These are phyloP conservation scores for Argynnis bischoffii DNA, from an alignment of 2,888 invertebrate genomes.

Conservation along the genomic window DNA sequence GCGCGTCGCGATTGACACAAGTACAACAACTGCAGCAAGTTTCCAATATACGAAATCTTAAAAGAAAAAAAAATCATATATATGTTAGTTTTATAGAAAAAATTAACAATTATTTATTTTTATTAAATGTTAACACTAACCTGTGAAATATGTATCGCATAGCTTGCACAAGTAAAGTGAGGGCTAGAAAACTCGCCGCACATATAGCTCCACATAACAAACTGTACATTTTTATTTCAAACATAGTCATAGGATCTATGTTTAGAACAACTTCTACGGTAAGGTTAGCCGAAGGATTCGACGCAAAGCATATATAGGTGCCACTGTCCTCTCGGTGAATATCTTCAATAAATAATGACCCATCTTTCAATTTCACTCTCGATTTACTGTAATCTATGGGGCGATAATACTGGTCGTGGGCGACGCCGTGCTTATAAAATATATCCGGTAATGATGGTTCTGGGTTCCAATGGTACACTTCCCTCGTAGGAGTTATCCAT, in stretches of 20 bases:
- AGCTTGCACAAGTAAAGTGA: constrained; percentile 91
- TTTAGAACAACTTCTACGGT: constrained; percentile 89
- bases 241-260: constrained; percentile 93
- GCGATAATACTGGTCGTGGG: constrained; percentile 81
- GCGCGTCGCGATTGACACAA: constrained; percentile 86
- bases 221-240: constrained; percentile 91
- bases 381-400: constrained; percentile 75
- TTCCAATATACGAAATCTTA: constrained; percentile 87
- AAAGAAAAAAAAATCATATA: constrained; percentile 48
- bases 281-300: constrained; percentile 91
- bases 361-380: constrained; percentile 86
- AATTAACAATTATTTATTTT: background rate
- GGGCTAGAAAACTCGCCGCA: constrained; percentile 89
- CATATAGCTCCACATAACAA: constrained; percentile 90
- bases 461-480: constrained; percentile 90
- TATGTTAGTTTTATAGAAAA: background rate
- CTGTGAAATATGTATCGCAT: constrained; percentile 86
- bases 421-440: constrained; percentile 85
- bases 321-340: constrained; percentile 92
- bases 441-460: constrained; percentile 85
- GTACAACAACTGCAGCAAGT: constrained; percentile 91
- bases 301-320: constrained; percentile 91
- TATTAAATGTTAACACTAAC: constrained; percentile 72
- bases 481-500: constrained; percentile 91
- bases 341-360: constrained; percentile 87